phyloP scores from a whole-genome alignment of 2,888 invertebrate species.

The Siphlonurus alternatus region DNA sequence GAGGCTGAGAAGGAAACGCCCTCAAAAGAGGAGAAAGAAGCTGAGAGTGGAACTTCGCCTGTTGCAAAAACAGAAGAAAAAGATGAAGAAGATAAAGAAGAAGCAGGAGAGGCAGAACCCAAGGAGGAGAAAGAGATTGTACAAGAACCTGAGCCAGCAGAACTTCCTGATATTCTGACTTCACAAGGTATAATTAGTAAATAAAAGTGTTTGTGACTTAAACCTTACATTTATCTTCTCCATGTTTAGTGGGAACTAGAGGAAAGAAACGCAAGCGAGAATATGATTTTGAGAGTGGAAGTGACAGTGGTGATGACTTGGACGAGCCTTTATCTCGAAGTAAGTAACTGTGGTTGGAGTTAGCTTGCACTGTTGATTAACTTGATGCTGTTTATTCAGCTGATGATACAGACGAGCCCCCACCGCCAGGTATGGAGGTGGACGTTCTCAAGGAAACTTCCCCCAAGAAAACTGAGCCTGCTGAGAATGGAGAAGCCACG shows the following conservation, averaged over 20 bases:
- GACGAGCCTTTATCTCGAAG: background rate
- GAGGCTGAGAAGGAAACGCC: background rate
- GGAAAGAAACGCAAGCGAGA: slow-evolving; percentile 33
- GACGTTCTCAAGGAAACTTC: slow-evolving; percentile 9
- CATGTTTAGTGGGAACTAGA: slow-evolving; percentile 11
- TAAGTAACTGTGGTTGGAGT: background rate
- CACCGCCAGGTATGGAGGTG: slow-evolving; percentile 14
- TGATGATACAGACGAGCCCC: slow-evolving; percentile 12
- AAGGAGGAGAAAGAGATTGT: slow-evolving; percentile 29
- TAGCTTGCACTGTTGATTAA: background rate
- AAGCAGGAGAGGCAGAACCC: slow-evolving; percentile 18
- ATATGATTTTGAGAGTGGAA: slow-evolving; percentile 25
- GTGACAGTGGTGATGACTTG: slow-evolving; percentile 29
- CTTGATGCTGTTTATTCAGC: slow-evolving; percentile 1
- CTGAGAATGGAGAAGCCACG: slow-evolving; percentile 23
- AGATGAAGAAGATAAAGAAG: slow-evolving; percentile 9
- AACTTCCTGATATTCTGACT: too few relatives aligned
- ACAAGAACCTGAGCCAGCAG: slow-evolving; percentile 28
- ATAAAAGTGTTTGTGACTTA: background rate
- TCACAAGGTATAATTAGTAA: too few relatives aligned
- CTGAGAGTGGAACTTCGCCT: background rate
- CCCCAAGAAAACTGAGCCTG: slow-evolving; percentile 18
- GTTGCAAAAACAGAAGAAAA: background rate
- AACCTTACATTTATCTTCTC: background rate
- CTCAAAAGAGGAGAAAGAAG: background rate